phyloP scores from a whole-genome alignment of 2,113 vertebrate genomes.

The Rutilus rutilus region DNA sequence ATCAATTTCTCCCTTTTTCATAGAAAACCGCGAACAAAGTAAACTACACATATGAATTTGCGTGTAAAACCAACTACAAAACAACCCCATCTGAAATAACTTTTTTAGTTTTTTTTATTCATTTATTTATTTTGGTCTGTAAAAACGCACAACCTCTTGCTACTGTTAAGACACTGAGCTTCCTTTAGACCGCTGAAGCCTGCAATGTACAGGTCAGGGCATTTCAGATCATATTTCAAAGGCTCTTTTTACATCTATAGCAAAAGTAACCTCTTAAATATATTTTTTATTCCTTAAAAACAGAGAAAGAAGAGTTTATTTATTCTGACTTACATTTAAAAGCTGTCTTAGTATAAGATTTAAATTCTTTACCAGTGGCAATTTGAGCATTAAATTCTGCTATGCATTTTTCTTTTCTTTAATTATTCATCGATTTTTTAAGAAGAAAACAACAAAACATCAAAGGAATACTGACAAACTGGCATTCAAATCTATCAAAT shows the following conservation, averaged over 20 bases:
- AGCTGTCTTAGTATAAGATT: constrained; percentile 38
- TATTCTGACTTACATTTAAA: constrained; percentile 24
- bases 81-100: constrained; percentile 42
- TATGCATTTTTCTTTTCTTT: constrained; percentile 62
- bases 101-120: background rate
- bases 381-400: constrained; percentile 51
- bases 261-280: constrained; percentile 62
- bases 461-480: constrained; percentile 67
- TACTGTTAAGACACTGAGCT: constrained; percentile 58
- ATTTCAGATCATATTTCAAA: constrained; percentile 43
- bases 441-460: background rate
- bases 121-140: constrained; percentile 26
- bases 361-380: constrained; percentile 46
- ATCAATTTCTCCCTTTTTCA: constrained; percentile 71
- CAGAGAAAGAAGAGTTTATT: constrained; percentile 38
- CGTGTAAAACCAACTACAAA: constrained; percentile 79
- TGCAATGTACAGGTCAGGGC: background rate
- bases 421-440: constrained; percentile 50
- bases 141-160: constrained; percentile 54
- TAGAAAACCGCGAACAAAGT: constrained; percentile 76
- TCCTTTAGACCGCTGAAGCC: constrained; percentile 46
- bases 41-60: constrained; percentile 69
- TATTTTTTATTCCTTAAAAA: constrained; percentile 64
- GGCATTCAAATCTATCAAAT: constrained; percentile 45
- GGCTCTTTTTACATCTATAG: constrained; percentile 64